Conservation (phyloP, 2,888 invertebrate species). For the Philhelius pedissequus region DNA sequence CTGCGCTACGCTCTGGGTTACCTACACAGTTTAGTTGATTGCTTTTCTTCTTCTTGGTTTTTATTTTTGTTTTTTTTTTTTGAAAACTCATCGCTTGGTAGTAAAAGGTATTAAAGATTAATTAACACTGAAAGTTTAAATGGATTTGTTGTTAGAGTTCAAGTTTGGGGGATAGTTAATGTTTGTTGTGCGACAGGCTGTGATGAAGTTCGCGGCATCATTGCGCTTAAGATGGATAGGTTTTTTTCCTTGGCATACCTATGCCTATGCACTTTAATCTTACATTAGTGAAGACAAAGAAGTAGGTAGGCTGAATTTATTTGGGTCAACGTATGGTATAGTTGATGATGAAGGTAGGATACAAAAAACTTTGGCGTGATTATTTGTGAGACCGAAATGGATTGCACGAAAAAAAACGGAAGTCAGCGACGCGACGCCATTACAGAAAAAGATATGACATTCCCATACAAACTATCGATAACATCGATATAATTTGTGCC, state of each 20-base stretch:
- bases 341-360: no score
- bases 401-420: no score
- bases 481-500: no score
- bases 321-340: no score
- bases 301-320: no score
- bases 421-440: no score
- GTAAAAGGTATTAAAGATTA: slow-evolving; percentile 53
- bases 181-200: background rate
- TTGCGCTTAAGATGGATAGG: background rate
- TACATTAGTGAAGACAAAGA: background rate
- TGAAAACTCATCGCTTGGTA: slow-evolving; percentile 13
- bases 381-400: no score
- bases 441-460: no score
- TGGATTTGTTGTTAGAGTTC: slow-evolving; percentile 12
- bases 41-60: background rate
- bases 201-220: background rate
- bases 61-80: background rate
- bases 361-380: no score
- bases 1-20: slow-evolving; percentile 65
- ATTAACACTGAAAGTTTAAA: slow-evolving; percentile 49
- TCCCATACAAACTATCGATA: no score
- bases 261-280: background rate
- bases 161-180: background rate
- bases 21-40: slow-evolving; percentile 46
- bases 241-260: background rate